These are phyloP conservation scores for Epirrhoe alternata DNA, from an alignment of 2,888 invertebrate species.

Conservation along the genomic window DNA sequence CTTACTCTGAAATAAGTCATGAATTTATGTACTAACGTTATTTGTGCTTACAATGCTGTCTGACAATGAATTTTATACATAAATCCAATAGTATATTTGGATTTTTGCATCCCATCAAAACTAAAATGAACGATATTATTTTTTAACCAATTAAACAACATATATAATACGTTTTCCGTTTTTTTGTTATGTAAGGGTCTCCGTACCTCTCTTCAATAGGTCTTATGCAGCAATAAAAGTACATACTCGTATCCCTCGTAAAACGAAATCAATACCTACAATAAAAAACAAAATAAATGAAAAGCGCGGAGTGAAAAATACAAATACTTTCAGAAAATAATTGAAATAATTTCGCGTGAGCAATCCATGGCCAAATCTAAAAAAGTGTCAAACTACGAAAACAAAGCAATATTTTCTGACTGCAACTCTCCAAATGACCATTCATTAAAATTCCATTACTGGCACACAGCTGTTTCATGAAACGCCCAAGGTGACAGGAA, in stretches of 20 bases:
- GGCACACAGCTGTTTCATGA: slow-evolving; percentile 34
- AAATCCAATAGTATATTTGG: background rate
- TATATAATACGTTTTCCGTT: background rate
- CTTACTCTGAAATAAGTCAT: background rate
- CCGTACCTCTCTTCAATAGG: background rate
- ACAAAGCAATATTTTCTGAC: slow-evolving; percentile 31
- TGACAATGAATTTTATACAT: background rate
- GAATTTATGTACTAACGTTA: background rate
- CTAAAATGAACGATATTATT: too few relatives aligned
- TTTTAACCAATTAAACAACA: too few relatives aligned
- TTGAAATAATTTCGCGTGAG: slow-evolving; percentile 13
- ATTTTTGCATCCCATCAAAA: background rate
- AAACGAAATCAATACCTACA: background rate
- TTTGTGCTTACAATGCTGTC: background rate
- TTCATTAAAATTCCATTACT: slow-evolving; percentile 44
- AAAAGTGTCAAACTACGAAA: slow-evolving; percentile 18
- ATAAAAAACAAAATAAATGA: background rate
- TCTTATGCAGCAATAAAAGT: slow-evolving; percentile 1
- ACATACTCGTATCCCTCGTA: background rate
- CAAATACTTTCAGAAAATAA: background rate
- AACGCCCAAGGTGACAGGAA: slow-evolving; percentile 44
- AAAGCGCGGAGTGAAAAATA: background rate
- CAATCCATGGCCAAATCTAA: slow-evolving; percentile 3
- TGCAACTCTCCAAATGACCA: slow-evolving; percentile 39
- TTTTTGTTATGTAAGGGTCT: background rate